Evolutionary conservation across 2,113 vertebrate species (phyloP), one percentile per base, ranked within the genome.

Genomic region (Megalops atlanticus): DNA sequence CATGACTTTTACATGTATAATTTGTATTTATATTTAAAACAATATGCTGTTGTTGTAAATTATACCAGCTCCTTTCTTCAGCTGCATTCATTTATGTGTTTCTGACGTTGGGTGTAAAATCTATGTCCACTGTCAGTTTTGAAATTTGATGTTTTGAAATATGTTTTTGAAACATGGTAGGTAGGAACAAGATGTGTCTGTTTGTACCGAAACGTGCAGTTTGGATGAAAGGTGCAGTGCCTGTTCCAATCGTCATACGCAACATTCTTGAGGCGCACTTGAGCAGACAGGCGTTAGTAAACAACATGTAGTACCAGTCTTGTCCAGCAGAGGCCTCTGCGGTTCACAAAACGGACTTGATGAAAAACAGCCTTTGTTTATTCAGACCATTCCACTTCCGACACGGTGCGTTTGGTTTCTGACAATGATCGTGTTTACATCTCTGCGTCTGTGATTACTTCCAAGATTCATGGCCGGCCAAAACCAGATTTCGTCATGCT

Each of bases 291-390:
- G 18, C 4, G 10, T 2, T 82, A 43, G 80, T 84, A 87, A 88
- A 89, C 87, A 89, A 84, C 16, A 0, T 89, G 86, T 36, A 84
- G 77, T 86, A 81, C 75, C 24, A 27, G 1, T 33, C 31, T 3
- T 78, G 12, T 0, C 31, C 84, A 35, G 36, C 58, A 86, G 86
- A 81, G 54, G 81, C 47, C 83, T 7, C 40, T 71, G 41, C 81
- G 27, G 41, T 58, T 77, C 82, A 70, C 40, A 16, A 18, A 43
- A 77, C 31, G 1, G 31, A 27, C 35, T 40, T 74, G 15, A 10
- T 40, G 21, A 40, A n/a, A 35, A 74, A 31, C 58, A 4, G 52
- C 31, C 58, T 64, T 64, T 72, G 33, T 38, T 21, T 72, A 38
- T 72, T 2, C 43, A 31, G 43, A 76, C 36, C n/a, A 36, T 31